Evolutionary conservation across 2,113 vertebrate species (phyloP), one percentile per base, ranked within the genome.

Genomic region (Hepsetus odoe): DNA sequence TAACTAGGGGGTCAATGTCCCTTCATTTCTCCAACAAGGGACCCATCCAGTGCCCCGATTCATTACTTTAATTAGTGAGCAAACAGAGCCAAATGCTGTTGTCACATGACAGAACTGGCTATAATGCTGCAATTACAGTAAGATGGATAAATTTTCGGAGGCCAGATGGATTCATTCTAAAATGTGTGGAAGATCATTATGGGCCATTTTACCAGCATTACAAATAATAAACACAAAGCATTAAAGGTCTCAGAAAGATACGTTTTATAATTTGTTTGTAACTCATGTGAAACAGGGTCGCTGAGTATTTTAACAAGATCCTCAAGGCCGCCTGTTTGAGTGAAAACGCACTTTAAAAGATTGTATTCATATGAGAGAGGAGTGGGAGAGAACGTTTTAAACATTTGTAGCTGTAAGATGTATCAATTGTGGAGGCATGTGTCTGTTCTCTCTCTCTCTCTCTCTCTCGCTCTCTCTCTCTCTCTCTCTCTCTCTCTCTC

Each of bases 341-440:
- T 59, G 56, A 18, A 59, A 59, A 32, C 9, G 32, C 30, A 33
- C 32, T 4, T 33, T 62, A 62, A 62, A 30, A 16, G 56, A 33
- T 32, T 20, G 18, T 18, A 32, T 32, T 62, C 16, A 62, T 20
- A 33, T 33, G 59, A 32, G 38, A 71, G 42, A 40, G 49, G 59
- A 51, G 22, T 42, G 26, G 56, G 38, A 62, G 56, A 30, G 6
- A 28, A 40, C 46, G n/a, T 44, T 30, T 32, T 26, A 46, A 61
- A 53, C 6, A 30, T 28, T 42, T 68, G 74, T 58, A 44, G 67
- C 66, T 26, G 51, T 30, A 32, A 56, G 38, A 46, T 65, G 40
- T 35, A 71, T 56, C 44, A 74, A 61, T 88, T 92, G 88, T 92
- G 88, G 92, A 90, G 90, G 86, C 73, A 62, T 71, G 86, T 93